Conservation (phyloP, 2,797 vertebrate species). For the Benthosema pterotum region DNA sequence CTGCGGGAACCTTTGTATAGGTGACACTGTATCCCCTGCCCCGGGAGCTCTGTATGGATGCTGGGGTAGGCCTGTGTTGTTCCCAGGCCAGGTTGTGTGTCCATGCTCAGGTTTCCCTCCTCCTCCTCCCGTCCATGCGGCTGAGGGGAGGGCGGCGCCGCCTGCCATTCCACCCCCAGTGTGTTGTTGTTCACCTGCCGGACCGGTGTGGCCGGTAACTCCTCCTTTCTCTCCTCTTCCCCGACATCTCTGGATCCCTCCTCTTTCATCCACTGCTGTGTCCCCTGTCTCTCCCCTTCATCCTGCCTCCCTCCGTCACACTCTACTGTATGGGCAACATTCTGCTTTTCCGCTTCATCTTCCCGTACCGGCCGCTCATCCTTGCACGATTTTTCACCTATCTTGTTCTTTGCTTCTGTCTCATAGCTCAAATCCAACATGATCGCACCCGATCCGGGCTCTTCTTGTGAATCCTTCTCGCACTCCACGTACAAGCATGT, state of each 20-base stretch:
- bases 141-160: conserved; percentile 45
- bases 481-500: no score
- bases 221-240: conserved; percentile 28
- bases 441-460: not conserved
- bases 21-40: not conserved
- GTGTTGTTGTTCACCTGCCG: conserved; percentile 41
- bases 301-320: not conserved
- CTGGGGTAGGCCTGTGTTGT: conserved; percentile 27
- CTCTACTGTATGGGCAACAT: not conserved
- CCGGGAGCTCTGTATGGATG: conserved; percentile 3
- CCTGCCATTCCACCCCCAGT: conserved; percentile 60
- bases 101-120: conserved; percentile 16
- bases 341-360: not conserved
- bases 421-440: conserved; percentile 2
- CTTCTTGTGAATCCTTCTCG: not conserved
- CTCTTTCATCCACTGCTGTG: conserved; percentile 18
- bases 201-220: conserved; percentile 63
- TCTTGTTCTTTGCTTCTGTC: conserved; percentile 1
- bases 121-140: not conserved
- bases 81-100: not conserved
- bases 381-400: not conserved
- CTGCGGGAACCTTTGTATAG: not conserved
- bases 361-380: not conserved
- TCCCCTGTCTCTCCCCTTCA: not conserved
- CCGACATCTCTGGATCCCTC: not conserved